Evolutionary conservation across 2,888 invertebrate species (phyloP).

Genomic region (Lordiphosa andalusiaca): DNA sequence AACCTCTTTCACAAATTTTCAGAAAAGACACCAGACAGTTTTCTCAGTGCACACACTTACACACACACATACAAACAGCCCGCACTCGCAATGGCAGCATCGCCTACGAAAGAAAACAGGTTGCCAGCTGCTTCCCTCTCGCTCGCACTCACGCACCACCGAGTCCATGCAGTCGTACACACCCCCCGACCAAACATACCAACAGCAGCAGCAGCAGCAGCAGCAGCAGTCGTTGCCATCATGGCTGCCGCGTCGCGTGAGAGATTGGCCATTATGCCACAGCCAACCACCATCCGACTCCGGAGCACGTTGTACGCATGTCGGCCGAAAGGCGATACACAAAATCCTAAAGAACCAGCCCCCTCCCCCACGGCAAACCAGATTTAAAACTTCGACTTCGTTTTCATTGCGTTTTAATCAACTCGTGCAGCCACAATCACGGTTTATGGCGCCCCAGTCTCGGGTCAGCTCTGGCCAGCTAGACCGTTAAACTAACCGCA

Average conservation of each 20-base stretch:
- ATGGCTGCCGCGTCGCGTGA: slow-evolving; percentile 43
- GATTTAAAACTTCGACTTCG: slow-evolving; percentile 26
- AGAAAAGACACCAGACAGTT: slow-evolving; percentile 5
- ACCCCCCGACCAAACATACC: slow-evolving; percentile 10
- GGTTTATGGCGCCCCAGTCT: slow-evolving; percentile 17
- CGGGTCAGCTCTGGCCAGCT: slow-evolving; percentile 12
- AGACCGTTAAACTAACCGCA: slow-evolving; percentile 39
- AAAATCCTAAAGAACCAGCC: slow-evolving; percentile 9
- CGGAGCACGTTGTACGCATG: slow-evolving; percentile 57
- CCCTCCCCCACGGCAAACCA: slow-evolving; percentile 5
- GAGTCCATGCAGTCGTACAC: slow-evolving; percentile 2
- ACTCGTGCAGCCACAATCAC: slow-evolving; percentile 45
- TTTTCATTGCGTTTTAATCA: slow-evolving; percentile 57
- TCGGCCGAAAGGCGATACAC: slow-evolving; percentile 39
- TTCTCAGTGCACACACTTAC: slow-evolving; percentile 37
- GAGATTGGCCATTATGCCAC: slow-evolving; percentile 40
- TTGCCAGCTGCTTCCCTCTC: slow-evolving; percentile 23
- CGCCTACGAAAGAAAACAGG: slow-evolving; percentile 31
- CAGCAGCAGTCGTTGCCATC: slow-evolving; percentile 18
- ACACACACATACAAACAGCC: slow-evolving; percentile 23
- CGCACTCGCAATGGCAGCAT: slow-evolving; percentile 30
- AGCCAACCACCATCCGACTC: slow-evolving; percentile 28
- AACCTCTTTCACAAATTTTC: too few relatives aligned
- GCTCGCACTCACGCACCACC: slow-evolving; percentile 13
- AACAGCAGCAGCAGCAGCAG: too few relatives aligned